phyloP scores from a whole-genome alignment of 2,113 vertebrate genomes.

The Platycercus adscitus region DNA sequence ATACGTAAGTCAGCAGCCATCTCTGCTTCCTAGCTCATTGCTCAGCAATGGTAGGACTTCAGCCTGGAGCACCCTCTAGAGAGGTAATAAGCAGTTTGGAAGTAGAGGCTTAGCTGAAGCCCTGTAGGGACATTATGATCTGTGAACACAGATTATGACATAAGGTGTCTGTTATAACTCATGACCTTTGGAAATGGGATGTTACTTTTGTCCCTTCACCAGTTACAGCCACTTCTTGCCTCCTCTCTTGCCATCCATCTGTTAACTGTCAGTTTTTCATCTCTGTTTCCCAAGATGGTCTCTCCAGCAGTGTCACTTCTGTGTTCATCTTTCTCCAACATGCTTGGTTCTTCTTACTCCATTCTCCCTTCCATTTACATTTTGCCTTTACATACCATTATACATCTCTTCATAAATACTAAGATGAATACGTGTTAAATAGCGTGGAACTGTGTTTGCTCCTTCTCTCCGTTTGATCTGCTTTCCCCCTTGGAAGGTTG shows the following conservation, averaged over 20 bases:
- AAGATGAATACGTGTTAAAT: neutral
- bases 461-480: neutral
- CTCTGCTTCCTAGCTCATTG: neutral
- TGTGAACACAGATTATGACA: neutral
- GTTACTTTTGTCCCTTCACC: neutral
- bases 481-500: neutral
- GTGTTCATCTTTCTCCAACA: neutral
- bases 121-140: neutral
- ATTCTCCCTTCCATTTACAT: neutral
- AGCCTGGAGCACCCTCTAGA: neutral
- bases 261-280: neutral
- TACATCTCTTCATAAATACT: neutral
- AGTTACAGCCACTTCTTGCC: neutral
- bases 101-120: neutral
- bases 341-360: neutral
- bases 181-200: neutral
- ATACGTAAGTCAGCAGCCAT: neutral
- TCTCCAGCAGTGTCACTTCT: neutral
- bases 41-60: neutral
- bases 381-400: neutral
- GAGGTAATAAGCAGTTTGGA: neutral
- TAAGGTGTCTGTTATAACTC: neutral
- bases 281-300: neutral
- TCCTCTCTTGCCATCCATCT: neutral
- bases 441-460: neutral